phyloP scores from a whole-genome alignment of 2,113 vertebrate genomes.

The Larimichthys crocea region DNA sequence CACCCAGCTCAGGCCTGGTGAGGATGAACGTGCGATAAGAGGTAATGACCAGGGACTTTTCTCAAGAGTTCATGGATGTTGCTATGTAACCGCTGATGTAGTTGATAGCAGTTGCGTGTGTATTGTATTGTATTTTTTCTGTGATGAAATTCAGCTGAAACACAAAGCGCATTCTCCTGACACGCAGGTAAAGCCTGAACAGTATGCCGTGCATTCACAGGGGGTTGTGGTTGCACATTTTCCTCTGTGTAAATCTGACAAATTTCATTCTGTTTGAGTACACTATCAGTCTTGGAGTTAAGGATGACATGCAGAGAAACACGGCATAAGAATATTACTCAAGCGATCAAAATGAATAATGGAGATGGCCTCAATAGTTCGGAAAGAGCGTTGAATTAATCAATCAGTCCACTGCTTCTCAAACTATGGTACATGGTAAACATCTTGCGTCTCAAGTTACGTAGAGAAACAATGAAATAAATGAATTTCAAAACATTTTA shows the following conservation, averaged over 20 bases:
- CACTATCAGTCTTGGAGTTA: not conserved
- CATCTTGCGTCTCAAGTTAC: too few species aligned
- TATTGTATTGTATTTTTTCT: not conserved
- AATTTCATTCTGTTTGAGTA: not conserved
- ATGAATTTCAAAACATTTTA: too few species aligned
- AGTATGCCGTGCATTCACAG: not conserved
- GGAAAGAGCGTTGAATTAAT: too few species aligned
- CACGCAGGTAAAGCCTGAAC: not conserved
- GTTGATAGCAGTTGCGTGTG: not conserved
- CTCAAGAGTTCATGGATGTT: not conserved
- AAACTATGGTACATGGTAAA: too few species aligned
- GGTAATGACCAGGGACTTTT: not conserved
- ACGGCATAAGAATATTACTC: not conserved
- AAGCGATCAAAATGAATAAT: not conserved
- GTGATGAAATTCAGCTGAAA: not conserved
- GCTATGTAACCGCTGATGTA: not conserved
- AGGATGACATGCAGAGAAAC: not conserved
- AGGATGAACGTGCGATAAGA: not conserved
- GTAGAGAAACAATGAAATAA: too few species aligned
- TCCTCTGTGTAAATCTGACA: not conserved
- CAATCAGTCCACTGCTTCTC: too few species aligned
- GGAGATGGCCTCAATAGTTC: too few species aligned
- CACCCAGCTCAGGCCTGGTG: not conserved
- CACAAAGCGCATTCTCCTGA: not conserved
- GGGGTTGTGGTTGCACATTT: not conserved